Evolutionary conservation across 2,888 invertebrate species (phyloP).

Genomic region (Danaus chrysippus): DNA sequence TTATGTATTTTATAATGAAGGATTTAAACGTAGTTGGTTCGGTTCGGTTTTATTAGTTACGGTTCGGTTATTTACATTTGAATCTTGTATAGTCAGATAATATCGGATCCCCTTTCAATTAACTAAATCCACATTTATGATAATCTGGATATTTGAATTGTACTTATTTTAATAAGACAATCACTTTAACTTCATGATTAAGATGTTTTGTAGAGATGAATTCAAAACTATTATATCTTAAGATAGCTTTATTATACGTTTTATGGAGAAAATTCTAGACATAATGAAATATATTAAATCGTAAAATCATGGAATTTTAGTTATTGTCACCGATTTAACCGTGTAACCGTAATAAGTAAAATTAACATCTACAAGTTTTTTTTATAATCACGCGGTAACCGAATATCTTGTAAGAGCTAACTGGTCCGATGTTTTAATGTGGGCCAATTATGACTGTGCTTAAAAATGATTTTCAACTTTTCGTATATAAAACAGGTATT

Average conservation of each 20-base stretch:
- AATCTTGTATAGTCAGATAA: too few species aligned
- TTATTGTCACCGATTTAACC: background rate
- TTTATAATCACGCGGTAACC: conserved; percentile 36
- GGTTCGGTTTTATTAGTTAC: too few species aligned
- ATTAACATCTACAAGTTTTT: conserved; percentile 11
- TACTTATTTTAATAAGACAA: too few species aligned
- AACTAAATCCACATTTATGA: too few species aligned
- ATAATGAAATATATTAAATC: background rate
- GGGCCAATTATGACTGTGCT: conserved; percentile 47
- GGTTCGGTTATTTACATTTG: too few species aligned
- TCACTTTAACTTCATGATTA: too few species aligned
- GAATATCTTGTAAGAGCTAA: conserved; percentile 49
- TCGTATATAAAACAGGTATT: background rate
- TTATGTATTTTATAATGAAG: conserved; percentile 20
- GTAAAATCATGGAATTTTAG: background rate
- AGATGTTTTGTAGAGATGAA: too few species aligned
- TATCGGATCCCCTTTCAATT: too few species aligned
- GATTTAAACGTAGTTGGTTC: background rate
- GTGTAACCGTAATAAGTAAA: background rate
- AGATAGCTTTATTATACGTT: too few species aligned
- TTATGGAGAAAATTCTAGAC: too few species aligned
- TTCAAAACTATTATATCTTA: too few species aligned
- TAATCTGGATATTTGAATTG: too few species aligned
- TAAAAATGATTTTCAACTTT: conserved; percentile 25
- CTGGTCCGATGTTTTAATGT: conserved; percentile 48